Percentiles rank a stretch among this genome's conserved stretches.
Evolutionary conservation across 2,888 invertebrate species (phyloP).

Genomic region (Drosophila hamatofila): DNA sequence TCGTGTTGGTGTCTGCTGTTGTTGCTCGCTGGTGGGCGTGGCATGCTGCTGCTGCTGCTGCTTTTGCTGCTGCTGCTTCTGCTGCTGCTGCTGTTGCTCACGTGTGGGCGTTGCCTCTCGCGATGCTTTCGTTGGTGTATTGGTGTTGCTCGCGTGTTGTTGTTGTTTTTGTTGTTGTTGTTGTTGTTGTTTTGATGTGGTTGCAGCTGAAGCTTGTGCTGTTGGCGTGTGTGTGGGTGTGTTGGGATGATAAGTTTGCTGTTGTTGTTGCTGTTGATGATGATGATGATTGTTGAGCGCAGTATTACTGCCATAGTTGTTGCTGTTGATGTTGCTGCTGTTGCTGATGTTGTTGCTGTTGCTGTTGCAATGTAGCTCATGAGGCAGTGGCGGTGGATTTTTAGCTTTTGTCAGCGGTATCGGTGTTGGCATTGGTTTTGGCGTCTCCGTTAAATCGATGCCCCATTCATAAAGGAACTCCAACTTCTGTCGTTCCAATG

Average conservation of each 20-base stretch:
- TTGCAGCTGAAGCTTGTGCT: constrained; percentile 27
- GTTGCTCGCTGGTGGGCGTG: constrained; percentile 58
- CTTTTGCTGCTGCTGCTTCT: constrained; percentile 52
- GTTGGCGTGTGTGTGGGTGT: constrained; percentile 47
- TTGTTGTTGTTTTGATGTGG: constrained; percentile 48
- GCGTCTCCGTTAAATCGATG: constrained; percentile 85
- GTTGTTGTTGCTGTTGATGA: constrained; percentile 21
- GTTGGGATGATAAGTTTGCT: constrained; percentile 38
- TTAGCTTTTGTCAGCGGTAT: constrained; percentile 84
- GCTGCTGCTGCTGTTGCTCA: constrained; percentile 58
- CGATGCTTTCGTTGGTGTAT: constrained; percentile 68
- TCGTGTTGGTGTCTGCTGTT: constrained; percentile 52
- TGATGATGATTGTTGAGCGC: constrained; percentile 32
- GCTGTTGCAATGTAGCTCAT: constrained; percentile 62
- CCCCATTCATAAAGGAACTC: constrained; percentile 84
- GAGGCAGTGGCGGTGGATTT: constrained; percentile 86
- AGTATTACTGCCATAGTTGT: constrained; percentile 24
- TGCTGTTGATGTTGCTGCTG: constrained; percentile 48
- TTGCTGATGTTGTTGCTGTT: constrained; percentile 44
- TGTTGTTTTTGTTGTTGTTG: constrained; percentile 31
- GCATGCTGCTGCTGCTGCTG: constrained; percentile 40
- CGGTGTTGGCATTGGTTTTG: constrained; percentile 84
- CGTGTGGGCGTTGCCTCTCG: constrained; percentile 74
- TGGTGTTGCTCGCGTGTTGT: constrained; percentile 60
- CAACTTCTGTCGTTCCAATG: constrained; percentile 83